Base-by-base conservation (phyloP, 2,888 invertebrate genomes). In the Melangyna quadrimaculata region DNA sequence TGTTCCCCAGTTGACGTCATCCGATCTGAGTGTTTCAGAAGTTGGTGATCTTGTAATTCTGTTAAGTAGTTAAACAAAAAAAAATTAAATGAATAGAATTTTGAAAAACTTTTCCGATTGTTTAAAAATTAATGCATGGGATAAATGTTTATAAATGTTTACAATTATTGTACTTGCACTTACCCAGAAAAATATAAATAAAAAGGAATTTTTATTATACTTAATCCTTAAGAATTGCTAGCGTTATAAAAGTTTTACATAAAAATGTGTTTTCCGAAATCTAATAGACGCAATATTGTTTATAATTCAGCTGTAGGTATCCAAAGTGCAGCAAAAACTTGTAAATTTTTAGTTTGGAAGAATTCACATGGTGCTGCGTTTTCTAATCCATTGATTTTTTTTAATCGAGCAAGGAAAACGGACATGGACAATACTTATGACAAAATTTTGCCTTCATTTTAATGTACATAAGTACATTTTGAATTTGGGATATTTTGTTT, bases 1-100 rank as follows among this genome's bases (percentile, higher is more conserved):
- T n/a, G 83, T 82, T 83, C 87, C 79, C 88, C 88, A 89, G 72
- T 83, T 88, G 59, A 71, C 83, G 65, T 88, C 88, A 12, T 88
- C 88, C 8, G 88, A 86, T 88, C 19, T 87, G 72, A 57, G 78
- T 43, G 53, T 88, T 32, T 88, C 89, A 37, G 88, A 61, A 2
- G 87, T 82, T 63, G 67, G 10, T 22, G 87, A 65, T 81, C 89
- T 88, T 3, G 51, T 51, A n/a, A 14, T 51, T 51, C 51, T 51
- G 24, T 51, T 14, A 51, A 51, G 14, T 22, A 14, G 6, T 48
- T 48, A 19, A n/a, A n/a, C 19, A 19, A 48, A 48, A 0, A 22
- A 48, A 12, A 10, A 1, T 19, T 22, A 10, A 48, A 22, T 12
- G 19, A 48, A 1, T 12, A 22, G 6, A 3, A 12, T 22, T 22